Percentiles rank a stretch among this genome's conserved stretches.
These are phyloP conservation scores for Aphelocoma coerulescens DNA, from an alignment of 2,113 vertebrate genomes.

Conservation along the genomic window DNA sequence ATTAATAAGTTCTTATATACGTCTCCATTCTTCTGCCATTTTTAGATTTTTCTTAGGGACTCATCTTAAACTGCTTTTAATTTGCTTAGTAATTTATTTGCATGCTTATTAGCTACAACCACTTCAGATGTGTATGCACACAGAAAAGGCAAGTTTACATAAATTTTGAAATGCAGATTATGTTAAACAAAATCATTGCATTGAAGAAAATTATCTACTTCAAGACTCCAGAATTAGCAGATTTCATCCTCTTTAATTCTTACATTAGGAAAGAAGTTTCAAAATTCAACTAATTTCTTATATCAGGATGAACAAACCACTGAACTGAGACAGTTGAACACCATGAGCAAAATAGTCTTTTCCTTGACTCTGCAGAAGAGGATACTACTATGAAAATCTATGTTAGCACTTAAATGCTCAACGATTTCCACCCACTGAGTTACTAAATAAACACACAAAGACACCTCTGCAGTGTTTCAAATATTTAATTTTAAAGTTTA, in stretches of 20 bases:
- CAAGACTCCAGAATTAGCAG: neutral
- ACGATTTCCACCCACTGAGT: neutral
- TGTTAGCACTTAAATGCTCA: neutral
- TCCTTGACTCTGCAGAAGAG: neutral
- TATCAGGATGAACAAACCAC: neutral
- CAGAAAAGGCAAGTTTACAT: neutral
- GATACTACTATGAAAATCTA: neutral
- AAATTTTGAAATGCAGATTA: neutral
- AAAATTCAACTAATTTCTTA: neutral
- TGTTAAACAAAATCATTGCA: neutral
- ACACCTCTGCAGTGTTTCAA: neutral
- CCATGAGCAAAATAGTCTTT: neutral
- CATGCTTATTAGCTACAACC: neutral
- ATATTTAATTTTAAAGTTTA: neutral
- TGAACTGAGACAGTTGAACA: neutral
- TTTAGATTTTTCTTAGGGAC: neutral
- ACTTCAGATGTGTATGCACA: neutral
- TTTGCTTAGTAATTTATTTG: neutral
- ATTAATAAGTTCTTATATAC: neutral
- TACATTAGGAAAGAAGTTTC: neutral
- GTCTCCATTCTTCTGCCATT: neutral
- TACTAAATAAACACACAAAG: neutral
- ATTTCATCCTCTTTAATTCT: neutral
- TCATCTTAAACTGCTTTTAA: neutral
- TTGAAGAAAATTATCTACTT: neutral